Conservation (phyloP, 2,888 invertebrate genomes). For the Phortica okadai region DNA sequence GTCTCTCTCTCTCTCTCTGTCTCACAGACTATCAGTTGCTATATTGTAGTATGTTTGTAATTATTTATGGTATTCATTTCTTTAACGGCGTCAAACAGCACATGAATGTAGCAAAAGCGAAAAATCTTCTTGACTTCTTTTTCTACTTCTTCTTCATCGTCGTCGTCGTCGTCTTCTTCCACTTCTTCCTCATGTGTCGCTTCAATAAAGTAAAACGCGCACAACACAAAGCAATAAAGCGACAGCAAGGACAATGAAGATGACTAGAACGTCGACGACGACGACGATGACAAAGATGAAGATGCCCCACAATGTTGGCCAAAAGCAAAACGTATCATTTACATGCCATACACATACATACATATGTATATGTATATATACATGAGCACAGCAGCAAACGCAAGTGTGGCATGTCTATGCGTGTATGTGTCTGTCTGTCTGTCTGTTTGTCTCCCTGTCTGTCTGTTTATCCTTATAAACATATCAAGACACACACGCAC, state of each 20-base stretch:
- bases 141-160: too few relatives aligned
- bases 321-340: constrained; percentile 67
- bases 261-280: constrained; percentile 50
- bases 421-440: neutral
- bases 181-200: too few relatives aligned
- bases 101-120: constrained; percentile 55
- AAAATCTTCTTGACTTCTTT: constrained; percentile 1
- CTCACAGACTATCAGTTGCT: constrained; percentile 23
- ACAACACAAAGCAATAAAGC: constrained; percentile 51
- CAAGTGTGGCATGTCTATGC: neutral
- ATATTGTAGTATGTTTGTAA: constrained; percentile 58
- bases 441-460: neutral
- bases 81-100: constrained; percentile 57
- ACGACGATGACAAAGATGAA: constrained; percentile 40
- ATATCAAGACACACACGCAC: constrained; percentile 66
- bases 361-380: neutral
- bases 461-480: constrained; percentile 40
- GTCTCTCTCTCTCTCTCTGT: neutral
- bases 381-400: too few relatives aligned
- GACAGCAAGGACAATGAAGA: constrained; percentile 25
- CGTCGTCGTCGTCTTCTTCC: too few relatives aligned
- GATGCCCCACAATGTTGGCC: constrained; percentile 50
- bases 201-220: constrained; percentile 17
- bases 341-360: constrained; percentile 56
- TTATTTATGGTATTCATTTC: constrained; percentile 70